phyloP scores from a whole-genome alignment of 2,888 invertebrate genomes.

The Drosophila falleni region DNA sequence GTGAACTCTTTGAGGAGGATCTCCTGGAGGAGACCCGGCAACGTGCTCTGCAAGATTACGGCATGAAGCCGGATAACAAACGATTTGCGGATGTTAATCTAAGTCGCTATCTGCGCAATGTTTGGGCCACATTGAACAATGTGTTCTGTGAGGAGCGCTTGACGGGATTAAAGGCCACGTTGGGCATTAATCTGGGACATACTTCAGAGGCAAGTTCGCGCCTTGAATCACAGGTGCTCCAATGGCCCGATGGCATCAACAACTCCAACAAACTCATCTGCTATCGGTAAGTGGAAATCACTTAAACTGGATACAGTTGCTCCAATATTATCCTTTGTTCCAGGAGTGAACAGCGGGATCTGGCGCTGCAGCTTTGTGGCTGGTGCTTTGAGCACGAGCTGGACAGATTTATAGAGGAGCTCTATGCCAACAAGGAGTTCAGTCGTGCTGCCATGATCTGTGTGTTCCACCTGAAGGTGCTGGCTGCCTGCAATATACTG shows the following conservation, averaged over 20 bases:
- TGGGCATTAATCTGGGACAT: slow-evolving; percentile 80
- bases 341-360: slow-evolving; percentile 89
- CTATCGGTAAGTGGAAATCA: slow-evolving; percentile 72
- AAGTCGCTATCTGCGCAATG: slow-evolving; percentile 90
- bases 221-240: slow-evolving; percentile 81
- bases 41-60: slow-evolving; percentile 90
- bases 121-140: slow-evolving; percentile 89
- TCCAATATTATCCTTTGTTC: background rate
- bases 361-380: slow-evolving; percentile 94
- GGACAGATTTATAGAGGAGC: slow-evolving; percentile 88
- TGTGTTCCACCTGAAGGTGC: slow-evolving; percentile 94
- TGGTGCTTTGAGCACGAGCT: slow-evolving; percentile 94
- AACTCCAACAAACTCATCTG: slow-evolving; percentile 81
- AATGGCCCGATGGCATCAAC: slow-evolving; percentile 85
- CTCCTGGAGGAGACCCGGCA: slow-evolving; percentile 87
- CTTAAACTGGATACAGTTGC: background rate
- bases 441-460: slow-evolving; percentile 96
- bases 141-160: slow-evolving; percentile 88
- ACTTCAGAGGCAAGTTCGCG: slow-evolving; percentile 81
- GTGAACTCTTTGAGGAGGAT: slow-evolving; percentile 75
- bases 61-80: slow-evolving; percentile 91
- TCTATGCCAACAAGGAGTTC: slow-evolving; percentile 90
- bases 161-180: slow-evolving; percentile 86
- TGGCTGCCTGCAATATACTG: slow-evolving; percentile 93
- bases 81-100: slow-evolving; percentile 93